Percentiles rank a stretch among this genome's conserved stretches.
Evolutionary conservation across 2,888 invertebrate species (phyloP).

Genomic region (Gonocerus acuteangulatus): DNA sequence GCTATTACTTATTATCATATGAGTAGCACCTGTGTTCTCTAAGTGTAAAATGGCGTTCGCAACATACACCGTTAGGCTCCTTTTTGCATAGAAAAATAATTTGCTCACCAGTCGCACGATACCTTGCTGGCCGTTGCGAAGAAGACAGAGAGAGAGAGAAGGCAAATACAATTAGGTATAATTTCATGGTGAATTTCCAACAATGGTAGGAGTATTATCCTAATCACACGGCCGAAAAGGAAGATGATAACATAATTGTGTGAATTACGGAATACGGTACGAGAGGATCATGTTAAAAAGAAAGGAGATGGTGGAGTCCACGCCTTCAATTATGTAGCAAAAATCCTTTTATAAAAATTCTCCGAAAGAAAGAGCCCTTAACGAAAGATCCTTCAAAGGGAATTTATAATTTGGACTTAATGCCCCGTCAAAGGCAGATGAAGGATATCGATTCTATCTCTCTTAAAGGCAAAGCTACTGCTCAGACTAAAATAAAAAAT

Average conservation of each 20-base stretch:
- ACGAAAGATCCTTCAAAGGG: conserved; percentile 2
- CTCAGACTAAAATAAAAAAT: no score
- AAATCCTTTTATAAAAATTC: conserved; percentile 21
- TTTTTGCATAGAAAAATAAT: not conserved
- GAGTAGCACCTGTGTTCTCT: no score
- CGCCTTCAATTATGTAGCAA: conserved; percentile 17
- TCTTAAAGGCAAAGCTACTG: no score
- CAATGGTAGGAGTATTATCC: conserved; percentile 16
- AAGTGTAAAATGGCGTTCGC: no score
- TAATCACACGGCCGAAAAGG: conserved; percentile 19
- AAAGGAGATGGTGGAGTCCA: conserved; percentile 3
- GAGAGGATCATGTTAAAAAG: not conserved
- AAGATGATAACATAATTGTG: conserved; percentile 22
- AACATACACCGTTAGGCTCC: no score
- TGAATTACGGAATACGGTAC: conserved; percentile 3
- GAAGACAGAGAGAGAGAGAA: not conserved
- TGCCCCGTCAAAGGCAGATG: no score
- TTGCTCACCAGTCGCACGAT: not conserved
- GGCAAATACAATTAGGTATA: conserved; percentile 8
- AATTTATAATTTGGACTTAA: conserved; percentile 7
- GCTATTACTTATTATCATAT: no score
- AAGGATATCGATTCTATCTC: no score
- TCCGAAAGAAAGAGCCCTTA: conserved; percentile 2
- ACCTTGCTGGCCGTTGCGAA: not conserved
- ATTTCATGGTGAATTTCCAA: conserved; percentile 22